Percentiles rank a stretch among this genome's conserved stretches.
phyloP scores from a whole-genome alignment of 2,888 invertebrate genomes.

The Parnassius apollo region DNA sequence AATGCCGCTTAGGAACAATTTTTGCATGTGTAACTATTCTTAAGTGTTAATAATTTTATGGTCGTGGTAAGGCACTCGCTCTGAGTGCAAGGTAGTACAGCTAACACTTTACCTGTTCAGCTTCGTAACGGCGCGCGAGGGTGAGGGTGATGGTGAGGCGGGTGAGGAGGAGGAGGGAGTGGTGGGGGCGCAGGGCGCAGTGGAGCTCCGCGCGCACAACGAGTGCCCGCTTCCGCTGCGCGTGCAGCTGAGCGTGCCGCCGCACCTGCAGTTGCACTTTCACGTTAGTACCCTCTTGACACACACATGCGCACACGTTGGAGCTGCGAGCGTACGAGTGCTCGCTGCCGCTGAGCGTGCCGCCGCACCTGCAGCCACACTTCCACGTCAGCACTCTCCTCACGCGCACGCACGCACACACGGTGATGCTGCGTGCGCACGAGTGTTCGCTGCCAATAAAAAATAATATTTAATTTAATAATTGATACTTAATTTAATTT shows the following conservation, averaged over 20 bases:
- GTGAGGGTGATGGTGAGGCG: conserved; percentile 31
- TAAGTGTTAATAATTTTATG: too few species aligned
- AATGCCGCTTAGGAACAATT: too few species aligned
- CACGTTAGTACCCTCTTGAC: conserved; percentile 37
- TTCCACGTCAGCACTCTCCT: conserved; percentile 40
- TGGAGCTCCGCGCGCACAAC: conserved; percentile 52
- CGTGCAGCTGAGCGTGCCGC: conserved; percentile 42
- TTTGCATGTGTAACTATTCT: too few species aligned
- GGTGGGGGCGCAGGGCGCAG: conserved; percentile 37
- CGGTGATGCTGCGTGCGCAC: too few species aligned
- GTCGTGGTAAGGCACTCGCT: too few species aligned
- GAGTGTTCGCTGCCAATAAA: too few species aligned
- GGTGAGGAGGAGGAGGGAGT: conserved; percentile 31
- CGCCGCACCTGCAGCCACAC: conserved; percentile 40
- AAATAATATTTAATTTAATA: too few species aligned
- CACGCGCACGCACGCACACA: too few species aligned
- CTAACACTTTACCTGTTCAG: conserved; percentile 35
- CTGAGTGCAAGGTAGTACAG: too few species aligned
- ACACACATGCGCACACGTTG: too few species aligned
- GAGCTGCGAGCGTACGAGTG: conserved; percentile 53
- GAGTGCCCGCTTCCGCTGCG: conserved; percentile 51
- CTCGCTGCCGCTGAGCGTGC: conserved; percentile 44
- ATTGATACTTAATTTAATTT: too few species aligned
- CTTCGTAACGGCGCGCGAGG: conserved; percentile 43
- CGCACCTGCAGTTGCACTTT: conserved; percentile 43